phyloP scores from a whole-genome alignment of 2,888 invertebrate genomes.

The Girardia tigrina region DNA sequence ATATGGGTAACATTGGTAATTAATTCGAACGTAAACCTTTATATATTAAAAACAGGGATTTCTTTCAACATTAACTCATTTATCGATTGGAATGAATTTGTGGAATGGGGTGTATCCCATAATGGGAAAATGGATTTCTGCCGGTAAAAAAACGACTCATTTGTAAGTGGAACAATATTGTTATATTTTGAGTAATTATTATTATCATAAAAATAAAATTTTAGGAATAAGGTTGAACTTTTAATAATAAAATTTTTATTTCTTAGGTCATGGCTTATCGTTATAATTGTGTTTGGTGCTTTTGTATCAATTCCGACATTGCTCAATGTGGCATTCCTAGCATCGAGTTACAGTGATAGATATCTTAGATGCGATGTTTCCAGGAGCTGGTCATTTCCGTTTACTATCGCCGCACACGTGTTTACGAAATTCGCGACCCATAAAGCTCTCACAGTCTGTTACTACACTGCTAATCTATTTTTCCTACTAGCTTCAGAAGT shows the following conservation, averaged over 20 bases:
- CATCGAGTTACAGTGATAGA: slow-evolving; percentile 12
- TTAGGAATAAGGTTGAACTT: too few relatives aligned
- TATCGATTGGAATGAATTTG: slow-evolving; percentile 31
- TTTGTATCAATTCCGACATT: slow-evolving; percentile 29
- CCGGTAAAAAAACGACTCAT: slow-evolving; percentile 30
- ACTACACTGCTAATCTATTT: slow-evolving; percentile 24
- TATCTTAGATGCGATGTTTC: slow-evolving; percentile 34
- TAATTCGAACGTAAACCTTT: not conserved
- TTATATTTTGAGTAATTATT: not conserved
- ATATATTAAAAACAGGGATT: slow-evolving; percentile 24
- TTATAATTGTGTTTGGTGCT: slow-evolving; percentile 26
- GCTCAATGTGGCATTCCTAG: slow-evolving; percentile 15
- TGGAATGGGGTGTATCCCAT: slow-evolving; percentile 36
- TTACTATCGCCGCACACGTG: slow-evolving; percentile 32
- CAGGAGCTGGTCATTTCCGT: slow-evolving; percentile 29
- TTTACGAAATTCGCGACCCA: slow-evolving; percentile 31
- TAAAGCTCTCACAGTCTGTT: slow-evolving; percentile 28
- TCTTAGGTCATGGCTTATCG: slow-evolving; percentile 30
- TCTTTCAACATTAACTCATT: slow-evolving; percentile 32
- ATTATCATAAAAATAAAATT: not conserved
- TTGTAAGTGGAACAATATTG: slow-evolving; percentile 28
- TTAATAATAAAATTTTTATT: too few relatives aligned
- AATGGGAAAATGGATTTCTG: slow-evolving; percentile 35
- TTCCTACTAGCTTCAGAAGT: slow-evolving; percentile 31
- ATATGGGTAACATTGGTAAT: slow-evolving; percentile 31